These are phyloP conservation scores for Sebastes hubbsi DNA, from an alignment of 2,797 vertebrate species.

Conservation along the genomic window DNA sequence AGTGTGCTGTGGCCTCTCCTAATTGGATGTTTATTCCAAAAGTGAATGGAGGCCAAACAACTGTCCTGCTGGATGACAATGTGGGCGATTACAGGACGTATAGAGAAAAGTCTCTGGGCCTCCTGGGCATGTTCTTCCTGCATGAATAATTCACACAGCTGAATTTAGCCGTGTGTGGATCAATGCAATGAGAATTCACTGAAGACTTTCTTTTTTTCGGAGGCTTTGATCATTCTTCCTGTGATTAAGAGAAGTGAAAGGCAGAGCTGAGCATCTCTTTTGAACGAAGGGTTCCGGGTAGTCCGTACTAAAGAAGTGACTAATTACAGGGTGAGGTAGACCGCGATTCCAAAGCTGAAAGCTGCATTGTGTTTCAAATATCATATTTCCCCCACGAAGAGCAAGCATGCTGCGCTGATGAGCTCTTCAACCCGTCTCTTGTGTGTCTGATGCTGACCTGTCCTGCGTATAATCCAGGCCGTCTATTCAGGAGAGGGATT, in stretches of 20 bases:
- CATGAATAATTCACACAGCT: slow-evolving; percentile 81
- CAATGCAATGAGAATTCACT: slow-evolving; percentile 65
- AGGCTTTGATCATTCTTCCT: slow-evolving; percentile 51
- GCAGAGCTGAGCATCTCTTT: slow-evolving; percentile 57
- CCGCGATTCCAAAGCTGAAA: not conserved
- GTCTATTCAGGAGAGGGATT: slow-evolving; percentile 73
- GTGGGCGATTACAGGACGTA: slow-evolving; percentile 12
- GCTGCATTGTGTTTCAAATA: slow-evolving; percentile 30
- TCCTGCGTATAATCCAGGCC: slow-evolving; percentile 59
- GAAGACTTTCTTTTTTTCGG: slow-evolving; percentile 29
- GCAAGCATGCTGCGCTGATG: not conserved
- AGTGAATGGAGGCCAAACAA: slow-evolving; percentile 26
- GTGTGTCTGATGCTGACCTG: slow-evolving; percentile 46
- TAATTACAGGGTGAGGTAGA: slow-evolving; percentile 23
- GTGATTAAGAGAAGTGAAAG: slow-evolving; percentile 40
- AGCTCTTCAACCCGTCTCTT: slow-evolving; percentile 21
- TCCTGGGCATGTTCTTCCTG: slow-evolving; percentile 53
- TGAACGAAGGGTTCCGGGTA: slow-evolving; percentile 14
- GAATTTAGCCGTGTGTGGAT: slow-evolving; percentile 75
- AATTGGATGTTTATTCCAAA: slow-evolving; percentile 46
- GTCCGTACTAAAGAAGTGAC: not conserved
- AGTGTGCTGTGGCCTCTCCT: slow-evolving; percentile 1
- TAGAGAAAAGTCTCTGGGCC: slow-evolving; percentile 32
- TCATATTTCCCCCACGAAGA: slow-evolving; percentile 30
- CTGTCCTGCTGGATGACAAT: slow-evolving; percentile 39